Conservation (phyloP, 2,113 vertebrate species). For the Gadus macrocephalus region DNA sequence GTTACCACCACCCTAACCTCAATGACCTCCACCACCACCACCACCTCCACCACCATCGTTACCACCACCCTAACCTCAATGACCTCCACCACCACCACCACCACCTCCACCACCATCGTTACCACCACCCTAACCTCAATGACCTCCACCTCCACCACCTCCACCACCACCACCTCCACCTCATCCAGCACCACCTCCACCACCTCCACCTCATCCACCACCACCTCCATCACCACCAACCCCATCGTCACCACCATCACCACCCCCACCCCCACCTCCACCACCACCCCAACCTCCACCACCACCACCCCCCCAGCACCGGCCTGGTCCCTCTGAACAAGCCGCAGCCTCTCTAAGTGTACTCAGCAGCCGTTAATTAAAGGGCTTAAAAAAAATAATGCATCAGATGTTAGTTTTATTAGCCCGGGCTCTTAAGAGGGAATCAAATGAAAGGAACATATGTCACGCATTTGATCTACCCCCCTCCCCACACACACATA, state of each 20-base stretch:
- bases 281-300: not conserved
- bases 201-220: conserved; percentile 13
- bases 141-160: no score
- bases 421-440: conserved; percentile 61
- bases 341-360: conserved; percentile 55
- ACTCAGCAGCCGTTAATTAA: conserved; percentile 69
- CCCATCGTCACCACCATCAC: not conserved
- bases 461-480: conserved; percentile 68
- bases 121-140: no score
- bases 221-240: conserved; percentile 24
- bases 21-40: no score
- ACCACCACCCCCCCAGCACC: conserved; percentile 16
- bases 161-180: no score
- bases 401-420: conserved; percentile 77
- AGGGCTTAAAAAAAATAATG: conserved; percentile 51
- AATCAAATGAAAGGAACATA: conserved; percentile 74
- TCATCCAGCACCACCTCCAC: no score
- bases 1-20: no score
- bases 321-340: conserved; percentile 23
- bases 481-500: conserved; percentile 11
- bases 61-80: no score
- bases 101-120: no score
- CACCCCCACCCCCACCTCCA: no score
- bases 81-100: no score
- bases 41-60: no score